Evolutionary conservation across 2,888 invertebrate genomes (phyloP), one percentile per base, ranked within the genome.

Genomic region (Caenorhabditis sp.): DNA sequence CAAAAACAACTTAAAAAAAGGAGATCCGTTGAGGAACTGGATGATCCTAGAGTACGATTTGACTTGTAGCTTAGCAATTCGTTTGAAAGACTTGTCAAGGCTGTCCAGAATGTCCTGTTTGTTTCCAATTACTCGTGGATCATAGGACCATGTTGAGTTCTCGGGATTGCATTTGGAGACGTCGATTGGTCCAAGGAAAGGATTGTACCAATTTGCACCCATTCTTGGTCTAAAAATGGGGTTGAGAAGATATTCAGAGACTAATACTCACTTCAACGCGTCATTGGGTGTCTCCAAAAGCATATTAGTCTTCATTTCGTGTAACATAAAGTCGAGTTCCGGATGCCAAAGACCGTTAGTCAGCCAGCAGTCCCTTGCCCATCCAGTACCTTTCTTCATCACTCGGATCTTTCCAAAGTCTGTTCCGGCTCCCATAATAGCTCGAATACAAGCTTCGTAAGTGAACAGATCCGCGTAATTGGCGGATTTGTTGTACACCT

Each of bases 401-500:
- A 86, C 77, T 56, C 77, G 44, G 0, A 86, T 62, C 53, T 71
- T 79, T 26, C 78, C 86, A 22, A 85, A 74, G 37, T 83, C 74
- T 0, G 71, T 76, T 11, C 55, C 40, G 0, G 64, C 60, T 26
- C 90, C 89, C 8, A 90, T 69, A 18, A 90, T 74, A 3, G 69
- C 56, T 60, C 87, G 74, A 6, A 81, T 74, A 53, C 90, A 90
- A 1, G 88, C 82, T 72, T 88, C 88, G 68, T 83, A 90, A 22
- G 76, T 77, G 67, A 87, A 87, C 9, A 90, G 67, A 58, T 85
- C 87, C 3, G 51, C 81, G 67, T 62, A 88, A 47, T 74, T 37
- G 11, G 61, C 74, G 0, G 87, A 87, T n/a, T 62, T 68, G 9
- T 67, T 68, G 69, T 87, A 89, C 1, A 86, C 58, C 47, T 58